Base-by-base conservation (phyloP, 1,140 invertebrate genomes). In the Planococcus citri region DNA sequence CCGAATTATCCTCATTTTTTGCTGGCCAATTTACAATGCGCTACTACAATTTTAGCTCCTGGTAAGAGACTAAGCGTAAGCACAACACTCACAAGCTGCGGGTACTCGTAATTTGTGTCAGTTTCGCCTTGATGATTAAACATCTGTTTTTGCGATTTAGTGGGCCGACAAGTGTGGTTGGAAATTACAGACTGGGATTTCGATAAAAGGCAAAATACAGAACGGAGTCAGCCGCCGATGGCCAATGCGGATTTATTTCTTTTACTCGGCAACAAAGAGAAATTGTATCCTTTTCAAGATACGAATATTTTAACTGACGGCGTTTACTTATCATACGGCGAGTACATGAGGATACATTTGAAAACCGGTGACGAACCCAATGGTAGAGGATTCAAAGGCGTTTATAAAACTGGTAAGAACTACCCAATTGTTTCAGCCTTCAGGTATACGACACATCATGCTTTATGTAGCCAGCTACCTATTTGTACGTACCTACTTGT, bases 1-100 rank as follows among this genome's bases (percentile, higher is more conserved):
- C 86, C 87, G 0, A 87, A 88, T 76, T 89, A 86, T 76, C 87
- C 87, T 0, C 74, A 85, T 70, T 85, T 85, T 73, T 79, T 88
- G 41, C 77, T 89, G 2, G 80, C 85, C 0, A 79, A 82, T 70
- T 75, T 89, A n/a, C 83, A 88, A 74, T 90, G 88, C 74, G 81
- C 83, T 9, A 82, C 84, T 29, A 83, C 83, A 1, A 84, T 89
- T 29, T 76, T 84, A 24, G 86, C 87, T 20, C 84, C 86, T 20
- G 76, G 80, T 80, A 73, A 72, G 73, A 69, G 29, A 33, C 29
- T 6, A 12, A 33, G 29, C 12, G 29, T 33, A 69, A 22, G 68
- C 4, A 6, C 29, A 33, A 33, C 12, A 33, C 29, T 33, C 12
- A 33, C 29, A 6, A 33, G 4, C 29, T 33, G 29, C 29, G 3